These are phyloP conservation scores for Chironomus striatipennis DNA, from an alignment of 1,140 invertebrate species.

Conservation along the genomic window DNA sequence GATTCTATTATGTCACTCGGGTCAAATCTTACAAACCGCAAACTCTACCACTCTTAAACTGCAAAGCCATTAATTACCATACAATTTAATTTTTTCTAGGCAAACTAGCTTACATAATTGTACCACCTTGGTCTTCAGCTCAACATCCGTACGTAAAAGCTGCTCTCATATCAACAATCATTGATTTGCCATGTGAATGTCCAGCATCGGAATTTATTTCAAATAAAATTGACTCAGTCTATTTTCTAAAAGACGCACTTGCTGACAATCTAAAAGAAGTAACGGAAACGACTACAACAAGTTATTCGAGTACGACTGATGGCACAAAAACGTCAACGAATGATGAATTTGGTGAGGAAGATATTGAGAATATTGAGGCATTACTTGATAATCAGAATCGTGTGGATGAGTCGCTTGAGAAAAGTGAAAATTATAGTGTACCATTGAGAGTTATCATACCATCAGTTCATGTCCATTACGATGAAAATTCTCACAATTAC, in stretches of 20 bases:
- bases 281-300: background rate
- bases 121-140: constrained; percentile 15
- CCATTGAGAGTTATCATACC: background rate
- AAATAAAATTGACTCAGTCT: background rate
- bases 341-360: background rate
- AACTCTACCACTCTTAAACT: background rate
- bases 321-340: background rate
- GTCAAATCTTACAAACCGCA: background rate
- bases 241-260: background rate
- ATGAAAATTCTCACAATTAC: background rate
- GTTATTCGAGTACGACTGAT: background rate
- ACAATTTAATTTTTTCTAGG: background rate
- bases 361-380: constrained; percentile 11
- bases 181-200: constrained; percentile 24
- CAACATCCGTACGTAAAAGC: constrained; percentile 25
- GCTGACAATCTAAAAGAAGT: background rate
- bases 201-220: background rate
- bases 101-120: background rate
- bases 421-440: background rate
- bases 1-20: background rate
- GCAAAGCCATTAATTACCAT: background rate
- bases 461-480: background rate
- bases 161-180: constrained; percentile 23
- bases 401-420: background rate
- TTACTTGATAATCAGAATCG: background rate